These are phyloP conservation scores for Drosophila tani DNA, from an alignment of 1,140 invertebrate species.

Conservation along the genomic window DNA sequence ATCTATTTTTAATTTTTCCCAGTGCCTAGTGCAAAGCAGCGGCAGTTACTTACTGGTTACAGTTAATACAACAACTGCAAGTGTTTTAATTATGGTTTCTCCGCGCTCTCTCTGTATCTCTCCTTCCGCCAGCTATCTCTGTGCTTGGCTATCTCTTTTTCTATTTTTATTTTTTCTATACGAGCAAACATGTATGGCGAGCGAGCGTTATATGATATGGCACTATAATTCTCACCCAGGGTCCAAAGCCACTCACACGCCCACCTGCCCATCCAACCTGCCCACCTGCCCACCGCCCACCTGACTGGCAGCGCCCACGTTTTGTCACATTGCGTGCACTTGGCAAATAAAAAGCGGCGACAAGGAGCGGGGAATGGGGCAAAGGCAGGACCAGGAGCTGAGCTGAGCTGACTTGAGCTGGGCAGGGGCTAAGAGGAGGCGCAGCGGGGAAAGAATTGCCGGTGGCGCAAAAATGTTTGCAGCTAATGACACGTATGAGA, in stretches of 20 bases:
- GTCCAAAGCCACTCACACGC: constrained; percentile 20
- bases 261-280: neutral
- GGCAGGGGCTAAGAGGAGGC: neutral
- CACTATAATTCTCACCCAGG: constrained; percentile 70
- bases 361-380: neutral
- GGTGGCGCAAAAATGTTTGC: constrained; percentile 66
- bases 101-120: neutral
- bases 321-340: constrained; percentile 79
- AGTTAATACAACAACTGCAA: constrained; percentile 42
- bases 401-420: neutral
- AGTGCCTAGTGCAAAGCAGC: constrained; percentile 14
- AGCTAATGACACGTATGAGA: constrained; percentile 68
- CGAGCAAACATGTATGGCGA: constrained; percentile 7
- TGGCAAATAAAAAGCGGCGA: constrained; percentile 68
- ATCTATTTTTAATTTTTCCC: neutral
- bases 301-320: constrained; percentile 25
- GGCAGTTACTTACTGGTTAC: constrained; percentile 30
- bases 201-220: constrained; percentile 61
- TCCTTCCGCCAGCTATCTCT: neutral
- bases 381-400: neutral
- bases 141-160: constrained; percentile 5
- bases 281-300: neutral
- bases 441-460: constrained; percentile 36
- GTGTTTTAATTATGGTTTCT: constrained; percentile 42
- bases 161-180: constrained; percentile 35